Percentiles rank a stretch among this genome's conserved stretches.
Evolutionary conservation across 1,140 invertebrate species (phyloP).

Genomic region (Neodiprion lecontei): DNA sequence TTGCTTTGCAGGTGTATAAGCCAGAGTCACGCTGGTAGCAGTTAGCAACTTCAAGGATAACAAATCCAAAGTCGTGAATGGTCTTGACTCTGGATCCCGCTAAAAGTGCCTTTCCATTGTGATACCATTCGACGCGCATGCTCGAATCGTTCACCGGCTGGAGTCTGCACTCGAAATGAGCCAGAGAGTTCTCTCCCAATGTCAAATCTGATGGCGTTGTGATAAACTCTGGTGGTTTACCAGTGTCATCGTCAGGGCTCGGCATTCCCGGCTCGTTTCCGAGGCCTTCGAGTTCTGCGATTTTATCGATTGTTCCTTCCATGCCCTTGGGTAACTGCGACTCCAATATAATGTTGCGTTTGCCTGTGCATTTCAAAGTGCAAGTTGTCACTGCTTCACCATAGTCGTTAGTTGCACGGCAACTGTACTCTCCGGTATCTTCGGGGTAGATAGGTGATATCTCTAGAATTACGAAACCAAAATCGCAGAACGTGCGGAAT

Average conservation of each 20-base stretch:
- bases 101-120: slow-evolving; percentile 90
- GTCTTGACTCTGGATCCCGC: slow-evolving; percentile 89
- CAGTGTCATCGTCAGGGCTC: slow-evolving; percentile 80
- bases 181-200: slow-evolving; percentile 86
- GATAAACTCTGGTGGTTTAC: slow-evolving; percentile 91
- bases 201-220: slow-evolving; percentile 85
- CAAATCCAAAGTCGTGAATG: slow-evolving; percentile 93
- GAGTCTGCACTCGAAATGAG: slow-evolving; percentile 91
- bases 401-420: slow-evolving; percentile 87
- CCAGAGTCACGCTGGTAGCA: slow-evolving; percentile 89
- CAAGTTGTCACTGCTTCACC: slow-evolving; percentile 94
- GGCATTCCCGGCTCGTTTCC: slow-evolving; percentile 69
- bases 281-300: slow-evolving; percentile 90
- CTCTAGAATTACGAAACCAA: slow-evolving; percentile 93
- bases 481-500: slow-evolving; percentile 94
- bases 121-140: slow-evolving; percentile 96
- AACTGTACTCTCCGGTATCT: slow-evolving; percentile 93
- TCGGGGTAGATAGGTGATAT: slow-evolving; percentile 95
- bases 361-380: slow-evolving; percentile 88
- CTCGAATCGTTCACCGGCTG: slow-evolving; percentile 91
- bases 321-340: slow-evolving; percentile 92
- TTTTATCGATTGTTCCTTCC: slow-evolving; percentile 92
- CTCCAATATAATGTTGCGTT: slow-evolving; percentile 89
- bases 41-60: slow-evolving; percentile 88
- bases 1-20: slow-evolving; percentile 90